Base-by-base conservation (phyloP, 2,797 vertebrate species). In the Discoglossus pictus region DNA sequence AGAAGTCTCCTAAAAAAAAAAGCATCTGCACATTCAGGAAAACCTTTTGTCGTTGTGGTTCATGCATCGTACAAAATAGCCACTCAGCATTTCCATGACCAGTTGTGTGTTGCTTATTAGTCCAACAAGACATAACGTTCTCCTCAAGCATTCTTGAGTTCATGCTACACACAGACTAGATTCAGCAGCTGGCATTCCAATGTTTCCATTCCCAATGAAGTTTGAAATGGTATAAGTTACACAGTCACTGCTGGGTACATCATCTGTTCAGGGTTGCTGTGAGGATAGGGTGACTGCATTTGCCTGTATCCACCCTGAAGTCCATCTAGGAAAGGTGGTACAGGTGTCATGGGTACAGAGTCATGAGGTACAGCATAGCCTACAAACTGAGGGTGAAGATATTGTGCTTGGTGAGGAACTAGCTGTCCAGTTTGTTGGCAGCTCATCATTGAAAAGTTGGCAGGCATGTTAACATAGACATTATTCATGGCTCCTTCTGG, bases 401-500 rank as follows among this genome's bases (percentile, higher is more conserved):
- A 97, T 84, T 98, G 95, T 17, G 93, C 94, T 80, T 98, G 96
- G 76, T 97, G 96, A 0, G 94, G 94, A 86, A 98, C 91, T 3
- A 99, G 97, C 69, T 98, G 97, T 0, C 96, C 95, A 44, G 95
- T 96, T 84, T 98, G 96, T 84, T 98, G 95, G 79, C 97, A 98
- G 90, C 95, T 97, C 75, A 99, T 91, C 68, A 99, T 93, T 0
- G 97, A 99, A 89, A 97, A 99, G 81, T 97, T 98, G 1, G 96
- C 95, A 17, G 97, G 97, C 94, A 99, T 96, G 88, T 97, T 96
- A 78, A 98, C 93, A 0, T 97, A 99, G 68, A 98, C 94, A 0
- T 91, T 91, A 72, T 90, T 91, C 89, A 91, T 88, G 67, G 94
- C 91, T 75, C 93, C 94, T 11, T 98, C 96, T 0, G 93, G 93